Evolutionary conservation across 2,888 invertebrate species (phyloP), one percentile per base, ranked within the genome.

Genomic region (Cosmia trapezina): DNA sequence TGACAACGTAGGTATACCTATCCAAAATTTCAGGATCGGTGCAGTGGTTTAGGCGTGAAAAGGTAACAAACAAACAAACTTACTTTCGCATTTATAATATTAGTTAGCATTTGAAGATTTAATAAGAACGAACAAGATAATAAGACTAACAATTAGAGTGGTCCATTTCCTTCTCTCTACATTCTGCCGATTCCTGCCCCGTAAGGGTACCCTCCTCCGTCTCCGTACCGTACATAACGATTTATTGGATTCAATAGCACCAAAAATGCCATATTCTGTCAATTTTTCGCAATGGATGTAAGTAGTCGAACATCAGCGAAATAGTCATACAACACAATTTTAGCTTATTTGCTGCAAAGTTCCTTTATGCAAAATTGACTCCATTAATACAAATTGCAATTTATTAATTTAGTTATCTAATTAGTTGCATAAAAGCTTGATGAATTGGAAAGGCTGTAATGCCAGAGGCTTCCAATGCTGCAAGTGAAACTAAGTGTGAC

Each of bases 401-500:
- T 37, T n/a, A 63, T 49, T 49, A 0, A 66, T n/a, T 22, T 12
- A 43, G 43, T 53, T 45, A 74, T 53, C 43, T 77, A 63, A 77
- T 64, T 78, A 49, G 37, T 68, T 74, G 67, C 61, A 69, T 63
- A 80, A 72, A 84, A 72, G 76, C 71, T 73, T 70, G 33, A 62
- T 65, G 45, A 60, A 83, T 81, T 81, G 76, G 80, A 85, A 84
- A 83, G 85, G 82, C 68, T 72, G 64, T 54, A 54, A 63, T 37
- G 64, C 68, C 60, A 56, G 71, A 37, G 60, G 92, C 89, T 78
- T 76, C 86, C 81, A 86, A 82, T 84, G 51, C 70, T 66, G 65
- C 64, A 65, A 86, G 78, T 73, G 81, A 84, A 85, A 82, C 81
- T 66, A 64, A 62, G n/a, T 67, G 59, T 33, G 51, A 77, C 76